Percentiles rank a stretch among this genome's conserved stretches.
phyloP scores from a whole-genome alignment of 2,113 vertebrate genomes.

The Atlantisia rogersi region DNA sequence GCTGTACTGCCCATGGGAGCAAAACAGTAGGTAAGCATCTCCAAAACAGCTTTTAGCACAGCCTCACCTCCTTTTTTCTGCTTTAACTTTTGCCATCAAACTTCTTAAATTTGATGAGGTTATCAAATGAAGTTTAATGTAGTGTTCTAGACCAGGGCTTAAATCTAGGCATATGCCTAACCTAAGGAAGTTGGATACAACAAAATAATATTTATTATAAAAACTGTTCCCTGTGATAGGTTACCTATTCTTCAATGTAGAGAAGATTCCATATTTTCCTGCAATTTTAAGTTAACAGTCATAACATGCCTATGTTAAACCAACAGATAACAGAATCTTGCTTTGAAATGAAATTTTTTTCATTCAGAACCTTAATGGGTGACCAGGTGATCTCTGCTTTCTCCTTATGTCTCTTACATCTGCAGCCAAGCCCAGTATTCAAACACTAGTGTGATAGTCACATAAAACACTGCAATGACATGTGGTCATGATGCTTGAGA shows the following conservation, averaged over 20 bases:
- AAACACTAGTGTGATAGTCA: not conserved
- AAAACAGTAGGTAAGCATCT: not conserved
- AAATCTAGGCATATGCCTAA: not conserved
- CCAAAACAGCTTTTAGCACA: not conserved
- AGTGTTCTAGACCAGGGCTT: not conserved
- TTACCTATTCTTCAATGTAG: not conserved
- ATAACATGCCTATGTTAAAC: not conserved
- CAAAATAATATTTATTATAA: not conserved
- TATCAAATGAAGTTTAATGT: not conserved
- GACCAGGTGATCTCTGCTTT: fast-evolving
- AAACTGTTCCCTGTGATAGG: not conserved
- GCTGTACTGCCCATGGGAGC: not conserved
- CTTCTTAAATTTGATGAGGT: not conserved
- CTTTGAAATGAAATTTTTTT: not conserved
- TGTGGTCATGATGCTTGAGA: not conserved
- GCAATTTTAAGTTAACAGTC: not conserved
- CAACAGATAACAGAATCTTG: not conserved
- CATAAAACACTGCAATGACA: not conserved
- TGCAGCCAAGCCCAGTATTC: not conserved
- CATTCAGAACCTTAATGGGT: not conserved
- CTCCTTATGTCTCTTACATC: not conserved
- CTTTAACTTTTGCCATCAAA: not conserved
- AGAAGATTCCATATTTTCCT: not conserved
- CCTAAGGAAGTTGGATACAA: not conserved
- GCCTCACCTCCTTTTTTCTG: fast-evolving